Base-by-base conservation (phyloP, 1,140 invertebrate genomes). In the Spodoptera frugiperda region DNA sequence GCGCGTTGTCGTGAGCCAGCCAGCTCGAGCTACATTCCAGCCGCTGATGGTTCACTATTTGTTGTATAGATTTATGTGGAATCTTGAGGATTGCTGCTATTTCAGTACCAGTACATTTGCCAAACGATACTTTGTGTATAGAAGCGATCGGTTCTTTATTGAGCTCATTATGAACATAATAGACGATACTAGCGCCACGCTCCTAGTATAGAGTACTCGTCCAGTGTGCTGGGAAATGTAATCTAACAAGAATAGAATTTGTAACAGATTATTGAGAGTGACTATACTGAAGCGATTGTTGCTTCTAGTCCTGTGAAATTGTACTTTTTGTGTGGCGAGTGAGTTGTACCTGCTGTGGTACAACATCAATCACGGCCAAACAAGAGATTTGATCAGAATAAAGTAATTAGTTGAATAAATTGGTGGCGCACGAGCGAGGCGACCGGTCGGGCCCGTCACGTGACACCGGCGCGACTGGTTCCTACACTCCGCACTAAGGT, bases 11-110 rank as follows among this genome's bases (percentile, higher is more conserved):
- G 33, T 39, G 48, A 57, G 30, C 17, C 55, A 57, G 30, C 17
- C 55, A 33, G 21, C 21, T 15, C 17, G 44, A 39, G 33, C 46
- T 39, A 61, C 30, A 53, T 68, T 68, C 63, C 63, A 68, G 63
- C 33, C 59, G 44, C 30, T 63, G 2, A 57, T 25, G 21, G 5
- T 57, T 14, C 19, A 30, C 21, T 10, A 25, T 57, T 57, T 63
- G 59, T 63, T 63, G 17, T 63, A 63, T 63, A 63, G 59, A 63
- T 63, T 44, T 63, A 63, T 63, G 59, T 33, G 15, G 59, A 44
- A 63, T 63, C 59, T 63, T 44, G 59, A 63, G 33, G 59, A 63
- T 17, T 44, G 59, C 30, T 63, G 10, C 59, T 63, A 63, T 63
- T 63, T 63, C 59, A 19, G 59, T 63, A 17, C 10, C 39, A 39